Base-by-base conservation (phyloP, 1,140 invertebrate species). In the Caerostris extrusa region DNA sequence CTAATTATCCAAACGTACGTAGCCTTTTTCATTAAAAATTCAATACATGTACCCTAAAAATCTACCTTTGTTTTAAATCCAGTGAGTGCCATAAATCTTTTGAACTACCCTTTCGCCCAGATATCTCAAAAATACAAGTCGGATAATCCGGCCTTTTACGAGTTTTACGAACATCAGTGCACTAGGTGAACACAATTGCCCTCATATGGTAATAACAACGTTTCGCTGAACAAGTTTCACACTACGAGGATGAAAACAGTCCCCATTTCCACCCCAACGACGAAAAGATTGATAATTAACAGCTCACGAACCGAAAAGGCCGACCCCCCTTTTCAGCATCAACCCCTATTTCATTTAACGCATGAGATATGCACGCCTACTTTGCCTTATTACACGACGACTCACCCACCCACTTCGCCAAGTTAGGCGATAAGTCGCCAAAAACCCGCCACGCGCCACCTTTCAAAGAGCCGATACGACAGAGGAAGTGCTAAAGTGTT, bases 401-500 rank as follows among this genome's bases (percentile, higher is more conserved):
- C 34, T 34, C 82, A 10, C 55, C 1, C 34, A 12, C 10, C 19
- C 71, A 10, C 6, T 10, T 77, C 71, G 71, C 71, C 71, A 77
- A 77, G 34, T 3, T 3, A 5, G 34, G 57, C 83, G 83, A 57
- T 85, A 4, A 7, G 7, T 50, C 12, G 83, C 83, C 83, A 85
- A 85, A 85, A 67, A 14, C 12, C 14, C 34, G 12, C 17, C n/a
- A 14, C n/a, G 17, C 88, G n/a, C 86, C 61, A 67, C 5, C 88
- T 7, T 19, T 56, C 60, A 34, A 50, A 50, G 50, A 53, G 83
- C 86, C 55, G 56, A 64, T 53, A 88, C 64, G 34, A 3, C 58
- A 50, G 56, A 82, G 77, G 90, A 82, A 82, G 90, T 82, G 90
- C 69, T 91, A 91, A 91, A 91, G 90, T 82, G 71, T 91, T 91